Evolutionary conservation across 1,140 invertebrate species (phyloP).

Genomic region (Luehdorfia chinensis): DNA sequence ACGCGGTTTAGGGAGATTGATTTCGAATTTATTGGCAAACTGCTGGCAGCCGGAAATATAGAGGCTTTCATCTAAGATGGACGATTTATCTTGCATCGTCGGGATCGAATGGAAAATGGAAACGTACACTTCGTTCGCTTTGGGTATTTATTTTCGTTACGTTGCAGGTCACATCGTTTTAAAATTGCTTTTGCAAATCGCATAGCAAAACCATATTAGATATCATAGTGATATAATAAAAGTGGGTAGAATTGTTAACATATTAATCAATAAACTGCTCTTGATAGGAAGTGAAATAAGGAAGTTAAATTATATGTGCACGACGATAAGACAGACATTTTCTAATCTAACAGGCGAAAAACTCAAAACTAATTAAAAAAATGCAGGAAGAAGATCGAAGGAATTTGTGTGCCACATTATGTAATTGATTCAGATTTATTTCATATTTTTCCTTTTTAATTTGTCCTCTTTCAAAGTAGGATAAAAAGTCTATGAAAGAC

Average conservation of each 20-base stretch:
- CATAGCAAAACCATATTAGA: neutral
- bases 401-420: no score
- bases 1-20: slow-evolving; percentile 22
- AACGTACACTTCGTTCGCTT: slow-evolving; percentile 4
- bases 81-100: slow-evolving; percentile 35
- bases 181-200: slow-evolving; percentile 4
- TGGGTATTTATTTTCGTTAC: slow-evolving; percentile 11
- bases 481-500: no score
- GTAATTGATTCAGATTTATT: no score
- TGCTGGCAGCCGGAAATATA: slow-evolving; percentile 29
- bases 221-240: neutral
- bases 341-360: no score
- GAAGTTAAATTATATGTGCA: neutral
- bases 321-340: no score
- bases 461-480: no score
- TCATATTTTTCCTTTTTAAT: no score
- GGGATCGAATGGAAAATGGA: slow-evolving; percentile 9
- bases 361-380: no score
- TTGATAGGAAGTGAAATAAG: neutral
- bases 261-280: neutral
- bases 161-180: neutral
- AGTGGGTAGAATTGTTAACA: neutral
- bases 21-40: slow-evolving; percentile 37
- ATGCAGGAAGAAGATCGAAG: no score
- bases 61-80: slow-evolving; percentile 31